Base-by-base conservation (phyloP, 1,140 invertebrate genomes). In the Calephelis nemesis region DNA sequence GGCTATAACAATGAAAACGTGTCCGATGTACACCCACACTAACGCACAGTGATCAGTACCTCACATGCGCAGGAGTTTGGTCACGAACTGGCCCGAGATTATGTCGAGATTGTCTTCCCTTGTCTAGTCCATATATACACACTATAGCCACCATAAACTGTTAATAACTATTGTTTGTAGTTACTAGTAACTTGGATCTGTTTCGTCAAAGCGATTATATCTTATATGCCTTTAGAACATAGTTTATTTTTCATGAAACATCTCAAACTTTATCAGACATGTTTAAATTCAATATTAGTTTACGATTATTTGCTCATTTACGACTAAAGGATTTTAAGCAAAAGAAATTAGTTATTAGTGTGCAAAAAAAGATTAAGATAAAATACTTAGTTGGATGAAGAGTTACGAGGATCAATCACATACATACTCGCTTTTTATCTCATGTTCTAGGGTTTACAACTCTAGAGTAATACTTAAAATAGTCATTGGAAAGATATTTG, bases 41-140 rank as follows among this genome's bases (percentile, higher is more conserved):
- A 15, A 45, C 62, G 39, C 65, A 67, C 62, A 48, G 74, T 65
- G 62, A 68, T 76, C 72, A 66, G 64, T 70, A 75, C 62, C 62
- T 69, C 73, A 79, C 78, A 77, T 73, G 82, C 83, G 79, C 81
- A 73, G n/a, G 81, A 78, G 81, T 76, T 79, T 75, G 77, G 82
- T 87, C 85, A 87, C 85, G 85, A 87, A 70, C 78, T 70, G 64
- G 72, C 70, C 73, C 75, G 78, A 81, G 82, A 85, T 85, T 81
- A 81, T 73, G 76, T 77, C 68, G 73, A 83, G 85, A 86, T 84
- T 86, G 82, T 85, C 80, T 84, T 82, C 75, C 73, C 74, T 76
- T 58, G 54, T 58, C 65, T 66, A 58, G 65, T 66, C 65, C 42
- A 52, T 54, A 66, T 52, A 52, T 63, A 63, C 50, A 58, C 42